These are phyloP conservation scores for Prunella himalayana DNA, from an alignment of 2,113 vertebrate species.

Conservation along the genomic window DNA sequence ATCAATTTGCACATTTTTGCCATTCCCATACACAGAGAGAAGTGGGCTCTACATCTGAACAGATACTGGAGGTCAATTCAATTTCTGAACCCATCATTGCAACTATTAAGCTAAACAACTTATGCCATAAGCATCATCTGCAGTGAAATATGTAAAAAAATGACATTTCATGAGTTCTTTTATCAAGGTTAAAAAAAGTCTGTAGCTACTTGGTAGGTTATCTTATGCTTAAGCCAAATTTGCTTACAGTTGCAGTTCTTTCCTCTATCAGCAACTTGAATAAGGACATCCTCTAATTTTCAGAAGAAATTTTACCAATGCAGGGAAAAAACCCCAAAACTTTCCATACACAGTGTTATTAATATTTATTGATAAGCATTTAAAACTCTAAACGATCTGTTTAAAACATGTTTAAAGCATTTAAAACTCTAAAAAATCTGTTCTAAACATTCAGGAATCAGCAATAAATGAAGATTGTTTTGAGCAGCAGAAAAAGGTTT, in stretches of 20 bases:
- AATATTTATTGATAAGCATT: not conserved
- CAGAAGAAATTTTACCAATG: not conserved
- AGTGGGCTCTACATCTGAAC: not conserved
- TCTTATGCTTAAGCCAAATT: not conserved
- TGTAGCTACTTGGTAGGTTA: not conserved
- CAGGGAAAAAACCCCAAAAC: not conserved
- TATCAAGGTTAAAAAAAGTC: not conserved
- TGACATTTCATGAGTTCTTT: not conserved
- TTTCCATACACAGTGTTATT: not conserved
- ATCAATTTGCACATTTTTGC: not conserved
- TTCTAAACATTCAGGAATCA: not conserved
- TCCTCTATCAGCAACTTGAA: not conserved
- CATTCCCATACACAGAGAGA: not conserved
- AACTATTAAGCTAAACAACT: not conserved
- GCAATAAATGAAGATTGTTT: not conserved
- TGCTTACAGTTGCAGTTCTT: not conserved
- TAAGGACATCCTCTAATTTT: not conserved
- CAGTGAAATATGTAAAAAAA: not conserved
- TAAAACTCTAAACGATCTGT: not conserved
- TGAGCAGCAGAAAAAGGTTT: not conserved
- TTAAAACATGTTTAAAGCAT: no score
- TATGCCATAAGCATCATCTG: not conserved
- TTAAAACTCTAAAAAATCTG: not conserved
- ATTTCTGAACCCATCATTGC: not conserved
- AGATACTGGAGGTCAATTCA: not conserved